These are phyloP conservation scores for Spialia ferax DNA, from an alignment of 2,888 invertebrate species.

Conservation along the genomic window DNA sequence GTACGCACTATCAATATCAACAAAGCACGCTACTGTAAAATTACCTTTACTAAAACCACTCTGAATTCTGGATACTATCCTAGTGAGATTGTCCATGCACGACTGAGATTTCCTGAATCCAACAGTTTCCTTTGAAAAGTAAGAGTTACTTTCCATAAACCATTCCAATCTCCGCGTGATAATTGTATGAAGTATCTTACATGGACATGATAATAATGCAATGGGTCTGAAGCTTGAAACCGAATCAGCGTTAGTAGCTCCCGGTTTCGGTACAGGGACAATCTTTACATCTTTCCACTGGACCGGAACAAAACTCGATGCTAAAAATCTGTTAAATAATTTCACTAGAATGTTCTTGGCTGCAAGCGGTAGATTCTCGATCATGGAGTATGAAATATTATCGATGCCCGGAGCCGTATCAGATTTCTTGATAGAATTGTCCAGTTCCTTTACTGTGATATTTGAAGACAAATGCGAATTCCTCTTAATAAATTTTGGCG, in stretches of 20 bases:
- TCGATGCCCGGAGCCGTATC: constrained; percentile 29
- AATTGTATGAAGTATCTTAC: constrained; percentile 40
- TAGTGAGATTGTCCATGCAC: constrained; percentile 37
- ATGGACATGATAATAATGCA: constrained; percentile 24
- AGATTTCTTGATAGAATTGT: constrained; percentile 13
- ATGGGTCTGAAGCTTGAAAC: constrained; percentile 24
- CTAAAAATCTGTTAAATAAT: constrained; percentile 29
- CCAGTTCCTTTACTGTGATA: constrained; percentile 19
- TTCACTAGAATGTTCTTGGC: constrained; percentile 16
- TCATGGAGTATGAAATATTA: constrained; percentile 15
- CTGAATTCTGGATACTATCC: constrained; percentile 37
- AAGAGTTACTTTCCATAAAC: constrained; percentile 34
- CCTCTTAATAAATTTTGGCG: neutral
- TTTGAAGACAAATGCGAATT: neutral
- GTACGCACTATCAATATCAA: constrained; percentile 42
- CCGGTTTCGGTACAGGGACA: constrained; percentile 27
- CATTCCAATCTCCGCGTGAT: constrained; percentile 40
- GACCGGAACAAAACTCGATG: constrained; percentile 19
- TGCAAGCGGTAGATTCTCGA: constrained; percentile 18
- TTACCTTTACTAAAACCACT: constrained; percentile 30
- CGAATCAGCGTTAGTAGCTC: neutral
- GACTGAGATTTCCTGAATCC: constrained; percentile 43
- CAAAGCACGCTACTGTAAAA: constrained; percentile 40
- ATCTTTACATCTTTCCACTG: constrained; percentile 35
- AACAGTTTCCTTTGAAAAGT: constrained; percentile 36